Percentiles rank a stretch among this genome's conserved stretches.
Conservation (phyloP, 2,888 invertebrate genomes). For the Crioceris asparagi region DNA sequence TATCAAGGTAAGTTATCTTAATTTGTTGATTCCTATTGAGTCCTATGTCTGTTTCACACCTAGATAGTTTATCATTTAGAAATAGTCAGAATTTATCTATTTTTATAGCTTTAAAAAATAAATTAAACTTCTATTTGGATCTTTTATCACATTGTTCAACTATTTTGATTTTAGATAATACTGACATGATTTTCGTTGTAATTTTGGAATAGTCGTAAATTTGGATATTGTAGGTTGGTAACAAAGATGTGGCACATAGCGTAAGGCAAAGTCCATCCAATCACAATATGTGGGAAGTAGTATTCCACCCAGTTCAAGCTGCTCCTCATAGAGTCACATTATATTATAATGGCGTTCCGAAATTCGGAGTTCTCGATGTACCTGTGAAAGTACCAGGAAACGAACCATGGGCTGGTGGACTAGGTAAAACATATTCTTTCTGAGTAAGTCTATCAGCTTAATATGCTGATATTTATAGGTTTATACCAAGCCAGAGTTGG, state of each 20-base stretch:
- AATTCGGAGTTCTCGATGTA: constrained; percentile 47
- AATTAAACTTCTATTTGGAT: too few relatives aligned
- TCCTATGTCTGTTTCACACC: too few relatives aligned
- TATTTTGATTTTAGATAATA: too few relatives aligned
- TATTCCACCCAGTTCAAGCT: constrained; percentile 78
- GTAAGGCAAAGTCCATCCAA: constrained; percentile 60
- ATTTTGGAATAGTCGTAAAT: too few relatives aligned
- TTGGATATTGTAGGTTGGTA: constrained; percentile 48
- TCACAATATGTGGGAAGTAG: constrained; percentile 67
- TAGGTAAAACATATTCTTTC: constrained; percentile 41
- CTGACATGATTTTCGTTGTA: too few relatives aligned
- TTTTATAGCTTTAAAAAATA: too few relatives aligned
- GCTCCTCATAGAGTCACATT: constrained; percentile 81
- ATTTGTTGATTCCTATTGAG: too few relatives aligned
- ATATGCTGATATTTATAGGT: constrained; percentile 49
- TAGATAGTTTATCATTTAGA: too few relatives aligned
- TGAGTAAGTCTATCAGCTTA: not conserved
- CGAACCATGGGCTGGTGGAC: constrained; percentile 53
- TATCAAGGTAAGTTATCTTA: constrained; percentile 42
- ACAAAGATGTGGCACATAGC: constrained; percentile 70
- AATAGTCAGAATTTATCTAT: too few relatives aligned
- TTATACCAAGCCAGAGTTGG: constrained; percentile 77
- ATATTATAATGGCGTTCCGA: constrained; percentile 76
- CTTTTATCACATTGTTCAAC: too few relatives aligned
- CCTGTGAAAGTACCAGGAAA: constrained; percentile 40